These are phyloP conservation scores for Ephialtes manifestator DNA, from an alignment of 2,888 invertebrate genomes.

Conservation along the genomic window DNA sequence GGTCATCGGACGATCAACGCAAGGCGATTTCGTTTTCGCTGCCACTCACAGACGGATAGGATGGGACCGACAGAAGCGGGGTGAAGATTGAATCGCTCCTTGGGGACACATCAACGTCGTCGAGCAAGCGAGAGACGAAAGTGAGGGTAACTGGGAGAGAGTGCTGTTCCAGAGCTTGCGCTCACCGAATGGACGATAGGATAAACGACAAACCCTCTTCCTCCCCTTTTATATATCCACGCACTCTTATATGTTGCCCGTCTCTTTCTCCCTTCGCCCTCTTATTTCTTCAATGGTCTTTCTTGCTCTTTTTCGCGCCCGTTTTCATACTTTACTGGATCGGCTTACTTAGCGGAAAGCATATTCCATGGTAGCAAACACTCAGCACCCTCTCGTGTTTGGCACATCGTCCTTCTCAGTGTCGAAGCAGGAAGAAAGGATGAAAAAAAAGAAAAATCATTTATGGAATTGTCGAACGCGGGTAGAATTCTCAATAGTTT, in stretches of 20 bases:
- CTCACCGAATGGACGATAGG: constrained; percentile 62
- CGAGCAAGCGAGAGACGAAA: constrained; percentile 48
- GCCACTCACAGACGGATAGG: constrained; percentile 63
- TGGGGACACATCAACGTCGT: constrained; percentile 70
- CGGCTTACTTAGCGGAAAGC: constrained; percentile 59
- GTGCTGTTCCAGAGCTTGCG: constrained; percentile 54
- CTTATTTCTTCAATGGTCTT: constrained; percentile 21
- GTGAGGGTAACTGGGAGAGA: constrained; percentile 47
- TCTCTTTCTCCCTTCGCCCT: constrained; percentile 28
- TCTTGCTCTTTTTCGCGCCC: constrained; percentile 24
- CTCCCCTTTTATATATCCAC: constrained; percentile 37
- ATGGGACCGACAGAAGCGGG: constrained; percentile 61
- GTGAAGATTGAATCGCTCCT: constrained; percentile 81
- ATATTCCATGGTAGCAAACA: constrained; percentile 54
- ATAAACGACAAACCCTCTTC: constrained; percentile 56
- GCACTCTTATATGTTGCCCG: constrained; percentile 36
- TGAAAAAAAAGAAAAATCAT: constrained; percentile 39
- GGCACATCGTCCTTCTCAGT: constrained; percentile 20
- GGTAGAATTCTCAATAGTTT: constrained; percentile 48
- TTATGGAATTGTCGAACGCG: constrained; percentile 25
- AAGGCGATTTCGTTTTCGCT: constrained; percentile 65
- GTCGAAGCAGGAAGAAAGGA: constrained; percentile 48
- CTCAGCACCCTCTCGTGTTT: constrained; percentile 14
- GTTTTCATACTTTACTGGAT: constrained; percentile 41
- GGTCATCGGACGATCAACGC: constrained; percentile 47